phyloP scores from a whole-genome alignment of 2,888 invertebrate genomes.

The Sturmia bella region DNA sequence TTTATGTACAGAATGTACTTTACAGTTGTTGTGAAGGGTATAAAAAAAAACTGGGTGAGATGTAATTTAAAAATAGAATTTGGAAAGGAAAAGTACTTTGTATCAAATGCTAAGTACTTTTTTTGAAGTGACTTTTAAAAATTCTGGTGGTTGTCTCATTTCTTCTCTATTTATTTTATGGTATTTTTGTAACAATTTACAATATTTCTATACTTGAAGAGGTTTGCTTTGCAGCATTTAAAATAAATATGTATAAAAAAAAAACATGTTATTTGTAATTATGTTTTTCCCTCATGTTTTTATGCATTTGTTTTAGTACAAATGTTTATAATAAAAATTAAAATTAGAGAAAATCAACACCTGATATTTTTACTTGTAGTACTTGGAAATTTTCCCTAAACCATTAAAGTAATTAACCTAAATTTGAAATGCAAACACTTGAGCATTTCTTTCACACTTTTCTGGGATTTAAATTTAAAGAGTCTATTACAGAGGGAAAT shows the following conservation, averaged over 20 bases:
- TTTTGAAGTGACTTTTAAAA: slow-evolving; percentile 9
- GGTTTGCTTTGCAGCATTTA: not conserved
- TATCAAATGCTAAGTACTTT: not conserved
- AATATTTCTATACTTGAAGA: not conserved
- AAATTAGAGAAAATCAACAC: slow-evolving; percentile 28
- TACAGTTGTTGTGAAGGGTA: too few relatives aligned
- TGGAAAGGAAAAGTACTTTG: too few relatives aligned
- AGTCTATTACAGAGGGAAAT: not conserved
- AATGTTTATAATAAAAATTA: slow-evolving; percentile 36
- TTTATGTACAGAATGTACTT: too few relatives aligned
- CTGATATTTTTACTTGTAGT: slow-evolving; percentile 30
- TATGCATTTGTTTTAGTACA: not conserved
- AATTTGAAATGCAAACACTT: slow-evolving; percentile 32
- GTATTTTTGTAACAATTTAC: not conserved
- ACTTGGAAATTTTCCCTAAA: slow-evolving; percentile 1
- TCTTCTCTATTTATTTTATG: not conserved
- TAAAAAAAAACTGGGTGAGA: too few relatives aligned
- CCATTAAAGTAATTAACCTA: slow-evolving; percentile 50
- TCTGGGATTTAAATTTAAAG: not conserved
- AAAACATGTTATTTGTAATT: not conserved
- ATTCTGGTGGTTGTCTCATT: slow-evolving; percentile 22
- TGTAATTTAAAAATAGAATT: too few relatives aligned
- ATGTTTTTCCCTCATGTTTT: not conserved
- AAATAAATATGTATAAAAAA: too few relatives aligned
- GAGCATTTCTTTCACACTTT: slow-evolving; percentile 28